Percentiles rank a stretch among this genome's conserved stretches.
phyloP scores from a whole-genome alignment of 2,797 vertebrate genomes.

The Fistularia tabacaria region DNA sequence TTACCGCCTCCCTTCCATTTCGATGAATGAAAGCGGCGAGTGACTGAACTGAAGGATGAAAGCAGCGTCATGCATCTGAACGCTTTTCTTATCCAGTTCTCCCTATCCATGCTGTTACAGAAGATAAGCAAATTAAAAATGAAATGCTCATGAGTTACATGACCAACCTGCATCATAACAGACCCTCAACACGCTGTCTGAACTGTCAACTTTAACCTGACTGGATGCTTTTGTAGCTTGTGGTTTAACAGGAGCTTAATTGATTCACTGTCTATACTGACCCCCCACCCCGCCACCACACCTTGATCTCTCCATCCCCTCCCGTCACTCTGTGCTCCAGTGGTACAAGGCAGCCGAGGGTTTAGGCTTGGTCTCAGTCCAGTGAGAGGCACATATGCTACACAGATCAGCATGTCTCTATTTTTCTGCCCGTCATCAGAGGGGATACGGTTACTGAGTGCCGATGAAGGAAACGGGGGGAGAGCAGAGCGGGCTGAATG shows the following conservation, averaged over 20 bases:
- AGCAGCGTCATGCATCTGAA: too few species aligned
- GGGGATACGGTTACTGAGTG: constrained; percentile 80
- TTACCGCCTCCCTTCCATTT: too few species aligned
- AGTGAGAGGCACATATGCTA: constrained; percentile 76
- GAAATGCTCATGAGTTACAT: too few species aligned
- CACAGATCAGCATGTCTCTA: constrained; percentile 87
- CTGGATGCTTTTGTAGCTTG: constrained; percentile 4
- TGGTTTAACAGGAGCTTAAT: constrained; percentile 42
- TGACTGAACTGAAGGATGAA: too few species aligned
- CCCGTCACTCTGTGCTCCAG: constrained; percentile 54
- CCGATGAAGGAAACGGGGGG: constrained; percentile 82
- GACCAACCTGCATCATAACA: too few species aligned
- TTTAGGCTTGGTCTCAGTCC: constrained; percentile 72
- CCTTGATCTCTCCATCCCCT: constrained; percentile 40
- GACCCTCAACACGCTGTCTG: too few species aligned
- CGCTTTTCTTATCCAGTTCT: too few species aligned
- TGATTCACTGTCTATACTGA: constrained; percentile 37
- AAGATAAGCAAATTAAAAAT: too few species aligned
- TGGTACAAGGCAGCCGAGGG: constrained; percentile 39
- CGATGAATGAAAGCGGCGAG: too few species aligned
- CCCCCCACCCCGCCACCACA: constrained; percentile 6
- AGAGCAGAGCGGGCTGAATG: constrained; percentile 76
- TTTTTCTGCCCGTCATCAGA: constrained; percentile 78
- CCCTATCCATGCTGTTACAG: too few species aligned
- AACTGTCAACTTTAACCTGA: too few species aligned